These are phyloP conservation scores for Chrysolophus pictus DNA, from an alignment of 2,797 vertebrate species.

Conservation along the genomic window DNA sequence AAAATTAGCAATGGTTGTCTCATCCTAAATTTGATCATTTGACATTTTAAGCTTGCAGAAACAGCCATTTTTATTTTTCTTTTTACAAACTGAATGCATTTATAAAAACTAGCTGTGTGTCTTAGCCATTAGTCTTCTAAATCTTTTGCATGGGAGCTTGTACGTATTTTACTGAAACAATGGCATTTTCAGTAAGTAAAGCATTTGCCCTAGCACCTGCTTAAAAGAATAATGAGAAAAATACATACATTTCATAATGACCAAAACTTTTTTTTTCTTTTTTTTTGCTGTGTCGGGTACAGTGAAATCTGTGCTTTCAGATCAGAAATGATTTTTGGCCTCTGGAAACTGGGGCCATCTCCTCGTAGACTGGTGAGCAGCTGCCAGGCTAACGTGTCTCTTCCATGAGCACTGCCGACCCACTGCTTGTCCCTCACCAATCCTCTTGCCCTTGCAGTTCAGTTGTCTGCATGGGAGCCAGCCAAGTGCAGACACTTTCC, in stretches of 20 bases:
- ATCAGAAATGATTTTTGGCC: background rate
- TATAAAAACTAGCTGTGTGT: background rate
- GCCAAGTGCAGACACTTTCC: background rate
- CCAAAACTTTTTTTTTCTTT: fast-evolving
- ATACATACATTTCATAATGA: background rate
- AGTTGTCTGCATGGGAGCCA: background rate
- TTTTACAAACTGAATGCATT: background rate
- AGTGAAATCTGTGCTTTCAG: background rate
- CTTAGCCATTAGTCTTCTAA: background rate
- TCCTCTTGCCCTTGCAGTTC: background rate
- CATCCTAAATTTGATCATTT: background rate
- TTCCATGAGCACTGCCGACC: background rate
- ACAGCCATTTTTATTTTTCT: background rate
- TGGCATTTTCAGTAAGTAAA: conserved; percentile 5
- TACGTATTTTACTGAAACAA: background rate
- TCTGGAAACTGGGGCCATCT: background rate
- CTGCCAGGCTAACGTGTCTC: background rate
- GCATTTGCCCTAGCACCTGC: background rate
- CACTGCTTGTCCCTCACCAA: background rate
- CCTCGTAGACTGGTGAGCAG: background rate
- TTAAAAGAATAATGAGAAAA: conserved; percentile 34
- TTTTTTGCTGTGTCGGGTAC: background rate
- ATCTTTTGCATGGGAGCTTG: background rate
- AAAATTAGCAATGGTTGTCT: background rate
- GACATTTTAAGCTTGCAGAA: background rate